Percentiles rank a stretch among this genome's conserved stretches.
Evolutionary conservation across 1,140 invertebrate species (phyloP).

Genomic region (Hypsibius dujardini): DNA sequence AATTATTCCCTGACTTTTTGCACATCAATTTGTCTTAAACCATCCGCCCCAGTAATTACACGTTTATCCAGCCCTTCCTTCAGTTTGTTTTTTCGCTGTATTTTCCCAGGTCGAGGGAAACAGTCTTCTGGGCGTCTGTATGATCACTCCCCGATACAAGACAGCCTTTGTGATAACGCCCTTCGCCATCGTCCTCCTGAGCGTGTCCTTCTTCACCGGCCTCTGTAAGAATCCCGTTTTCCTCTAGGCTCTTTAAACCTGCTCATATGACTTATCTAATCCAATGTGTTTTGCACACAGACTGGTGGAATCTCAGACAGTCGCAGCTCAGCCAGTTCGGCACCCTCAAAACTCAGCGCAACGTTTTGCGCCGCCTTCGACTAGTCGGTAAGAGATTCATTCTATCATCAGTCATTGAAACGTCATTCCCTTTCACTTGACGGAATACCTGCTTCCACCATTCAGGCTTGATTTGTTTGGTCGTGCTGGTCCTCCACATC

Average conservation of each 20-base stretch:
- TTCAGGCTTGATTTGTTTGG: background rate
- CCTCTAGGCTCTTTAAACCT: background rate
- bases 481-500: background rate
- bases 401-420: background rate
- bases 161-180: background rate
- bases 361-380: background rate
- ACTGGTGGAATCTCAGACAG: background rate
- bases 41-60: too few species aligned
- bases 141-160: background rate
- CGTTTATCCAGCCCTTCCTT: too few species aligned
- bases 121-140: background rate
- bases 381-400: constrained; percentile 11
- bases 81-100: background rate
- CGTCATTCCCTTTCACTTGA: background rate
- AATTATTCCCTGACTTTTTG: too few species aligned
- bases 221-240: background rate
- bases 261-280: background rate
- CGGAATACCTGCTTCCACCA: too few species aligned
- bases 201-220: background rate
- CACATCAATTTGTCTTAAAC: too few species aligned
- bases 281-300: background rate
- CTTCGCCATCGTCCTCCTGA: background rate
- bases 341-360: constrained; percentile 1
- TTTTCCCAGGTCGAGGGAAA: constrained; percentile 11
- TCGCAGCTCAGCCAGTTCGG: constrained; percentile 6